Evolutionary conservation across 2,888 invertebrate genomes (phyloP).

Genomic region (Tiphia femorata): DNA sequence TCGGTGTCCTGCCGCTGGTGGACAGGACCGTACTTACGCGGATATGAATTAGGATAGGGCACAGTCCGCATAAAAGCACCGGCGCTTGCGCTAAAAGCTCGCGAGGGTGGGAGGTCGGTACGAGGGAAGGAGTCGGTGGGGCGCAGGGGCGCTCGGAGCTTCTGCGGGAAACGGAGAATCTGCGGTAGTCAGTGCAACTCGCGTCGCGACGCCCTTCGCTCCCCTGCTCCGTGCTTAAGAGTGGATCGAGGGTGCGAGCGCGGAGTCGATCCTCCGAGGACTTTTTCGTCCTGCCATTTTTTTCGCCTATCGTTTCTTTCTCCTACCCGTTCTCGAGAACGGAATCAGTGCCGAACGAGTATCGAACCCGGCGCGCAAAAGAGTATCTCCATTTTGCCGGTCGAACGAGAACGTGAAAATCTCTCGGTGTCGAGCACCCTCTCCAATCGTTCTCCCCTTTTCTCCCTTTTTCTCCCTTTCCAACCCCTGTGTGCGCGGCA

Average conservation of each 20-base stretch:
- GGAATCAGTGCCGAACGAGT: no score
- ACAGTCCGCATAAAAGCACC: conserved; percentile 43
- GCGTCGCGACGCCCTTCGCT: conserved; percentile 59
- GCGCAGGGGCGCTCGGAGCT: conserved; percentile 44
- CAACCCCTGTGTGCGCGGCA: no score
- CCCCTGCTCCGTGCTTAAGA: conserved; percentile 28
- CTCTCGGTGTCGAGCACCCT: no score
- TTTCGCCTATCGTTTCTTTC: no score
- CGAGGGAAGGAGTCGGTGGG: conserved; percentile 29
- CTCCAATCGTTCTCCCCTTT: no score
- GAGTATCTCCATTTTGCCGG: no score
- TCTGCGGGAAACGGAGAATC: conserved; percentile 56
- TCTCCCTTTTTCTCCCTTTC: no score
- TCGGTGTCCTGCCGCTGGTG: conserved; percentile 25
- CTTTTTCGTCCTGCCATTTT: no score
- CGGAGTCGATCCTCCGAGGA: no score
- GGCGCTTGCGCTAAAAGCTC: conserved; percentile 59
- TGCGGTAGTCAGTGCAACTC: conserved; percentile 61
- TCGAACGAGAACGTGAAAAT: no score
- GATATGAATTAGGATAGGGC: conserved; percentile 55
- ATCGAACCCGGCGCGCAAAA: no score
- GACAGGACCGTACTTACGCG: conserved; percentile 49
- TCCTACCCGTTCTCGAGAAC: no score
- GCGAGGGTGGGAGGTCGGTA: conserved; percentile 27
- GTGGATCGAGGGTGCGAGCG: conserved; percentile 27